A percentile compares a stretch with the other conserved stretches of the same genome.
Evolutionary conservation across 2,797 vertebrate genomes (phyloP).

Genomic region (Danio kyathit): DNA sequence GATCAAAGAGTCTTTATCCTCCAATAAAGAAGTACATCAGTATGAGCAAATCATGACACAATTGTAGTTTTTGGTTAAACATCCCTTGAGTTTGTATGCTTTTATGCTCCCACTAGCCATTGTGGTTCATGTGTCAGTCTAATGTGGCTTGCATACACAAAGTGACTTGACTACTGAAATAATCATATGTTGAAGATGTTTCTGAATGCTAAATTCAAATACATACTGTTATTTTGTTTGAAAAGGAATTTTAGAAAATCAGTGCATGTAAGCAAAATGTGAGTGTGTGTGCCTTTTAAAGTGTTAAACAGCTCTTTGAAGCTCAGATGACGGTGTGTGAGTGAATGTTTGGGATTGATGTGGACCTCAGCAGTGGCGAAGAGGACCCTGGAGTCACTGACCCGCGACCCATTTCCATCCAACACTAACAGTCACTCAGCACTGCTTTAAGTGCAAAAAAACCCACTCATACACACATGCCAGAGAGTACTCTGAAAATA

Average conservation of each 20-base stretch:
- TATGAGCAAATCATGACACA: too few relatives aligned
- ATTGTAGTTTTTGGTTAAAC: neutral
- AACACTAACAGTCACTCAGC: slow-evolving; percentile 66
- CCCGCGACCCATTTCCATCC: slow-evolving; percentile 66
- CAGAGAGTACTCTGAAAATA: slow-evolving; percentile 56
- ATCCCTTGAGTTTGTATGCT: neutral
- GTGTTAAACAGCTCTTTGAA: slow-evolving; percentile 48
- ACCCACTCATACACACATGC: slow-evolving; percentile 13
- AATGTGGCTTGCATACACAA: neutral
- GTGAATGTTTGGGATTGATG: slow-evolving; percentile 56
- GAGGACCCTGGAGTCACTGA: slow-evolving; percentile 62
- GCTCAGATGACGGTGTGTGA: slow-evolving; percentile 52
- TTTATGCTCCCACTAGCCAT: neutral
- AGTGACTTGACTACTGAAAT: neutral
- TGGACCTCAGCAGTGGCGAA: slow-evolving; percentile 31
- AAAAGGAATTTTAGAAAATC: slow-evolving; percentile 12
- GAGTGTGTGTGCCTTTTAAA: slow-evolving; percentile 50
- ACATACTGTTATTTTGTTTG: slow-evolving; percentile 61
- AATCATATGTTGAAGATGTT: neutral
- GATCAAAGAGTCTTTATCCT: too few relatives aligned
- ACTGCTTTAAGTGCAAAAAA: slow-evolving; percentile 34
- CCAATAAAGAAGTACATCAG: too few relatives aligned
- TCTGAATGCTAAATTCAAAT: neutral
- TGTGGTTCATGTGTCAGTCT: neutral
- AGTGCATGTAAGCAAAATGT: slow-evolving; percentile 32